A percentile compares a stretch with the other conserved stretches of the same genome.
Conservation (phyloP, 2,888 invertebrate species). For the Camponotus fellah region DNA sequence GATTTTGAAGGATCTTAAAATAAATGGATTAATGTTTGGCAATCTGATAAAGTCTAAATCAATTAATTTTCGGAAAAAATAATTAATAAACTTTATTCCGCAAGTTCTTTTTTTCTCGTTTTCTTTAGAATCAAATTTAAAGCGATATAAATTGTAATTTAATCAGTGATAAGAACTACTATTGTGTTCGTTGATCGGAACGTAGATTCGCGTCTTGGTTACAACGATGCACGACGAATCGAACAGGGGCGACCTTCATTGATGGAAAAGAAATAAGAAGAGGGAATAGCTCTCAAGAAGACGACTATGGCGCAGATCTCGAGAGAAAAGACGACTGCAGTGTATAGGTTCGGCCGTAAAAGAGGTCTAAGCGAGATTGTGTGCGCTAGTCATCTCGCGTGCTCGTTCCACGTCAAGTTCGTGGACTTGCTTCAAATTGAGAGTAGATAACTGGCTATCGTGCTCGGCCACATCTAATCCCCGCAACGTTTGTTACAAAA, state of each 20-base stretch:
- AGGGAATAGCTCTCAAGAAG: slow-evolving; percentile 23
- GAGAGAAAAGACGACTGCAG: slow-evolving; percentile 20
- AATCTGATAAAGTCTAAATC: too few relatives aligned
- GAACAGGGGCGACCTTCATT: slow-evolving; percentile 14
- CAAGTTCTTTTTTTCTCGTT: background rate
- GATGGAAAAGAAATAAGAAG: slow-evolving; percentile 20
- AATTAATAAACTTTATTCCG: too few relatives aligned
- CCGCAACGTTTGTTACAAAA: slow-evolving; percentile 43
- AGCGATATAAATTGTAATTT: background rate
- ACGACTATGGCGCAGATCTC: background rate
- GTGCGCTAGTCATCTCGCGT: slow-evolving; percentile 17
- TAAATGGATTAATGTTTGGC: too few relatives aligned
- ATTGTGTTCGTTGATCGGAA: background rate
- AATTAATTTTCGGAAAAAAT: too few relatives aligned
- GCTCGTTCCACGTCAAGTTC: background rate
- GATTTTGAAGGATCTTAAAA: background rate
- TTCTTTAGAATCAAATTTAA: background rate
- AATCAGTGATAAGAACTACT: background rate
- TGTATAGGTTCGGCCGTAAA: slow-evolving; percentile 15
- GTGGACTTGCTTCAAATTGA: slow-evolving; percentile 27
- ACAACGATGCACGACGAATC: slow-evolving; percentile 40
- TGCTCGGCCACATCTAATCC: slow-evolving; percentile 34
- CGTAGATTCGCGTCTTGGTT: slow-evolving; percentile 15
- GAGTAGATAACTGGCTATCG: slow-evolving; percentile 39
- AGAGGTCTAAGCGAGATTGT: slow-evolving; percentile 4